phyloP scores from a whole-genome alignment of 2,113 vertebrate species.

The Psophia crepitans region DNA sequence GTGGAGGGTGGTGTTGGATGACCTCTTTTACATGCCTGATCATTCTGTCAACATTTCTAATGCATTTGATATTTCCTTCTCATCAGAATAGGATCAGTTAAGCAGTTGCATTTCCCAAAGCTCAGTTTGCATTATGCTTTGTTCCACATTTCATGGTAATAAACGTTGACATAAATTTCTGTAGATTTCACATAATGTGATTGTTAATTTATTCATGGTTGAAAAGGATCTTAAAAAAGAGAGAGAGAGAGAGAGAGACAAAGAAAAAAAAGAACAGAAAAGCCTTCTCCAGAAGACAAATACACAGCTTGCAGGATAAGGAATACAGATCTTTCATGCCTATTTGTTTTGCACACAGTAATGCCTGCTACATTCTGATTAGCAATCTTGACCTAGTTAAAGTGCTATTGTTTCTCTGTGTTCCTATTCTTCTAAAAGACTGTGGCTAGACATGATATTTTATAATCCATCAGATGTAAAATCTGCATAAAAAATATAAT shows the following conservation, averaged over 20 bases:
- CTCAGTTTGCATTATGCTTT: constrained; percentile 57
- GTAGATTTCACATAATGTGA: constrained; percentile 47
- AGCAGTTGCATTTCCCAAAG: constrained; percentile 47
- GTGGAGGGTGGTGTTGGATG: constrained; percentile 6
- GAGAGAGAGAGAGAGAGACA: accelerated
- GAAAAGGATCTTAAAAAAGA: neutral
- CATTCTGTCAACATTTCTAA: constrained; percentile 46
- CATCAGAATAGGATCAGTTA: constrained; percentile 47
- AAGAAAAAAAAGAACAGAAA: neutral
- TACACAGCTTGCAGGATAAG: neutral
- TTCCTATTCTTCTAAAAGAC: constrained; percentile 60
- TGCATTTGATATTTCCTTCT: constrained; percentile 40
- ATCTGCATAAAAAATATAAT: constrained; percentile 64
- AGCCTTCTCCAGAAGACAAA: constrained; percentile 1
- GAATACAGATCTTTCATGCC: constrained; percentile 32
- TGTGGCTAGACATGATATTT: constrained; percentile 70
- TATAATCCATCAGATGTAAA: constrained; percentile 66
- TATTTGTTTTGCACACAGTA: constrained; percentile 58
- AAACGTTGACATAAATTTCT: constrained; percentile 59
- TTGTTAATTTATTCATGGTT: constrained; percentile 54
- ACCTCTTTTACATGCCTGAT: constrained; percentile 57
- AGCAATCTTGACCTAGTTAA: constrained; percentile 67
- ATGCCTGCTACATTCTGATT: constrained; percentile 59
- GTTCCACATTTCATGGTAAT: constrained; percentile 45
- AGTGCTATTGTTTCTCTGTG: constrained; percentile 61